A percentile compares a stretch with the other conserved stretches of the same genome.
phyloP scores from a whole-genome alignment of 2,113 vertebrate species.

The Sander lucioperca region DNA sequence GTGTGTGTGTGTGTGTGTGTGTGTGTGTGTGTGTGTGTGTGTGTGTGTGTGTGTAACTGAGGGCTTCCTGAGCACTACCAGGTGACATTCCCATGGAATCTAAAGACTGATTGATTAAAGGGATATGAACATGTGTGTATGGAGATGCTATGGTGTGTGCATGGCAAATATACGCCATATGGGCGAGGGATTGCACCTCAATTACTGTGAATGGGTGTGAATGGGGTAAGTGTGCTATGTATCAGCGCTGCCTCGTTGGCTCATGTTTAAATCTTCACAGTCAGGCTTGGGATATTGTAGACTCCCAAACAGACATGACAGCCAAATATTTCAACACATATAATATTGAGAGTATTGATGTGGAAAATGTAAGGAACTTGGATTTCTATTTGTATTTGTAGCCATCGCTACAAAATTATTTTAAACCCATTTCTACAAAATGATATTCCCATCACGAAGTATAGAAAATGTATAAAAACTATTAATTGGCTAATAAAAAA shows the following conservation, averaged over 20 bases:
- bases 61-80: conserved; percentile 69
- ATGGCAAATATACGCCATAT: conserved; percentile 72
- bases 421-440: not conserved
- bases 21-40: not conserved
- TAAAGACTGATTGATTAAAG: conserved; percentile 80
- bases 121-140: conserved; percentile 68
- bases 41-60: conserved; percentile 21
- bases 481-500: not conserved
- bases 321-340: conserved; percentile 24
- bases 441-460: not conserved
- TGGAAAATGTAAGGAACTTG: not conserved
- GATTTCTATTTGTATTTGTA: conserved; percentile 2
- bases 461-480: not conserved
- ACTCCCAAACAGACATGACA: conserved; percentile 16
- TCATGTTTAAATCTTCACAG: conserved; percentile 22
- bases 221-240: conserved; percentile 48
- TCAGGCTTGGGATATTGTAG: conserved; percentile 22
- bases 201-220: conserved; percentile 69
- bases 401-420: not conserved
- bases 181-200: conserved; percentile 71
- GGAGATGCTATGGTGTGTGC: conserved; percentile 53
- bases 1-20: not conserved
- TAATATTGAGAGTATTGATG: conserved; percentile 2
- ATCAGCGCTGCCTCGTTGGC: conserved; percentile 37
- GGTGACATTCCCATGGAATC: conserved; percentile 76